A percentile compares a stretch with the other conserved stretches of the same genome.
Conservation (phyloP, 2,888 invertebrate genomes). For the Diaperis boleti region DNA sequence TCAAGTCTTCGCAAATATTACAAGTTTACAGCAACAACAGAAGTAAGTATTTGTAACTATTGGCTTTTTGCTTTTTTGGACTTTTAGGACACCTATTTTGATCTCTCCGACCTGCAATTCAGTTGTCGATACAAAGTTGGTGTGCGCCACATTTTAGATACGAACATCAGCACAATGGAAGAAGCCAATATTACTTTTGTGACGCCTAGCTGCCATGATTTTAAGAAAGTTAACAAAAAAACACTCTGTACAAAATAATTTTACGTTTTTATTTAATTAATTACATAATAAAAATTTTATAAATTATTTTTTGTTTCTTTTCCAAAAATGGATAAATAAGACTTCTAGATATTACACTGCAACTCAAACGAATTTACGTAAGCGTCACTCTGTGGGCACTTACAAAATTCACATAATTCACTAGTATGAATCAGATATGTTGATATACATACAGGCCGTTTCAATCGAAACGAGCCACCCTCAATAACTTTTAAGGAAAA, state of each 20-base stretch:
- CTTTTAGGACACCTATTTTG: constrained; percentile 69
- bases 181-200: constrained; percentile 9
- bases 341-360: no score
- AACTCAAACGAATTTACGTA: no score
- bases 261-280: constrained; percentile 1
- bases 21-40: constrained; percentile 69
- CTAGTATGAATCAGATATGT: no score
- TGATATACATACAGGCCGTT: no score
- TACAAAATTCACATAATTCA: no score
- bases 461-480: no score
- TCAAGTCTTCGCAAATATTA: constrained; percentile 64
- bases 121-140: constrained; percentile 71
- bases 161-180: constrained; percentile 24
- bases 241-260: constrained; percentile 12
- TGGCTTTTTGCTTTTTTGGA: constrained; percentile 61
- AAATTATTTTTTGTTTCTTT: not conserved
- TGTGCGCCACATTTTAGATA: constrained; percentile 64
- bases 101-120: constrained; percentile 71
- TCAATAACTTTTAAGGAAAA: no score
- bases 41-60: constrained; percentile 62
- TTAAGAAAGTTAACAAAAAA: constrained; percentile 8
- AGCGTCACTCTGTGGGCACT: no score
- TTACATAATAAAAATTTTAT: not conserved
- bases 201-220: constrained; percentile 3
- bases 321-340: no score